Base-by-base conservation (phyloP, 2,113 vertebrate genomes). In the Podocnemis expansa region DNA sequence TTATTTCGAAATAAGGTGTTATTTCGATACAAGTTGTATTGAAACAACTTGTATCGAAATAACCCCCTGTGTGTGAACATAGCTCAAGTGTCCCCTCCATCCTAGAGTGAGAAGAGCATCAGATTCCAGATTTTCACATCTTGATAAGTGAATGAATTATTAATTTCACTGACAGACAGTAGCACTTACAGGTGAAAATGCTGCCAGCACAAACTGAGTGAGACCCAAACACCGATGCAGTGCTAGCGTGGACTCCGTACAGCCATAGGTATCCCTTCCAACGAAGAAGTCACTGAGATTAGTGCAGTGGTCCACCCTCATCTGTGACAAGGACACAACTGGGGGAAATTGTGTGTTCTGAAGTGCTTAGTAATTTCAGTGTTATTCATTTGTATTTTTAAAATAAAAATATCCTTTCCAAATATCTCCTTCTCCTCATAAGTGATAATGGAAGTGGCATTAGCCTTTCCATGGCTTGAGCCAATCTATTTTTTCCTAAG, bases 401-500 rank as follows among this genome's bases (percentile, higher is more conserved):
- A 96, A 97, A 95, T 91, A 94, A 96, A 96, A 96, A 29, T 91
- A 82, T 96, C 94, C 94, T 97, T 95, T 97, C 95, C 97, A 96
- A 84, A 94, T 96, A 91, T 94, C 96, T 97, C 91, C 75, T 87
- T 96, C 80, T 97, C 85, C 90, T 97, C 94, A 84, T 96, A 95
- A 97, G 94, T 91, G 94, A 93, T 97, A 97, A 95, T 97, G 93
- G 96, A 96, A 97, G 95, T 96, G 85, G 88, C 89, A 97, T 97
- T 97, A 97, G 95, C 95, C 95, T 97, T 96, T 95, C 95, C 82
- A 14, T 96, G 0, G 82, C 87, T 80, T 93, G 91, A 96, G 97
- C 96, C 96, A 97, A 89, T 87, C 82, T 94, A 49, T 3, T 91
- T 96, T 97, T 96, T 96, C 91, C 88, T 89, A 96, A 90, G 91